Evolutionary conservation across 2,113 vertebrate genomes (phyloP), one percentile per base, ranked within the genome.

Genomic region (Deroptyus accipitrinus): DNA sequence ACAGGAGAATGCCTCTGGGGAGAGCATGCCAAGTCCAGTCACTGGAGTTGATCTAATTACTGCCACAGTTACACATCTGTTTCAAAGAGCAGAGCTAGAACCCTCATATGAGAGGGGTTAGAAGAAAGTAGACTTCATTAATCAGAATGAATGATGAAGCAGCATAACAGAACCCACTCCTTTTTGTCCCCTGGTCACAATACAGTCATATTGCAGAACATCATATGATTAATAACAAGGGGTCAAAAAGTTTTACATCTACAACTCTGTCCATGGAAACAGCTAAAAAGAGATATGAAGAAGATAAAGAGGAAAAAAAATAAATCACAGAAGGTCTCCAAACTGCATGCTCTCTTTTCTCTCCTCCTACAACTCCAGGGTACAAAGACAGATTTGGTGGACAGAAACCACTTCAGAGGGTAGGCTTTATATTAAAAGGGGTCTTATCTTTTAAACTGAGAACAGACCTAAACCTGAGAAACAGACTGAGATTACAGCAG

Each of bases 71-170:
- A 24, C 33, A 70, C 17, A 22, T 14, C 64, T 79, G 55, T 61
- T 90, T 86, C 73, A 90, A 88, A 83, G 18, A 51, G 13, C 61
- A 83, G 64, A 78, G 48, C 48, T 83, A 68, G 37, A 88, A 94
- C 20, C 37, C 35, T 83, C 1, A 0, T 70, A 46, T 39, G 35
- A 83, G 54, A 66, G 12, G 16, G 57, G 25, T 63, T 83, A 46
- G 20, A 67, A 88, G 31, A 93, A 94, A 86, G 33, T 8, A 77
- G 72, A 57, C 42, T 52, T 48, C 19, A 24, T 44, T 92, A 82
- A 51, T 74, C 68, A 87, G 67, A 46, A 91, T n/a, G 25, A 85
- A 94, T 3, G 16, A 76, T 14, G 41, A 90, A 41, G 13, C 5
- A 78, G 17, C 7, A 57, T 33, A 81, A 81, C 63, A 42, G 24